Percentiles rank a stretch among this genome's conserved stretches.
Evolutionary conservation across 2,113 vertebrate genomes (phyloP).

Genomic region (Ammodytes dubius): DNA sequence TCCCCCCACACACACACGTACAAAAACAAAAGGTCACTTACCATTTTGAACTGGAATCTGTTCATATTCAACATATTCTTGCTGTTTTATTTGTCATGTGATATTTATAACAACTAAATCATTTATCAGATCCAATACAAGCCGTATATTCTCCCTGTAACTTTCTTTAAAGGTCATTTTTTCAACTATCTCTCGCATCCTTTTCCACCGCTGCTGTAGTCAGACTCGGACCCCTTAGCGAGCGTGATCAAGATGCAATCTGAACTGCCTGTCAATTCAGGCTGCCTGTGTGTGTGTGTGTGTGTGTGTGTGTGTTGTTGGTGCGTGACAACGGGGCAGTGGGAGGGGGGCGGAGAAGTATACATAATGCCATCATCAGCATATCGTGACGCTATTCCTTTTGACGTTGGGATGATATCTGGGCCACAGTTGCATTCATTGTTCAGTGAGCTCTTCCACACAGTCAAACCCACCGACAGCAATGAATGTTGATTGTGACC

Average conservation of each 20-base stretch:
- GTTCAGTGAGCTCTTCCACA: slow-evolving; percentile 99
- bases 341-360: slow-evolving; percentile 20
- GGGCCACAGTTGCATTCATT: slow-evolving; percentile 99
- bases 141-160: neutral
- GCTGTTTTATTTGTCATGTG: neutral
- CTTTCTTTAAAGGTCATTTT: slow-evolving; percentile 55
- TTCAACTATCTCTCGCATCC: slow-evolving; percentile 28
- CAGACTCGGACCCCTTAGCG: slow-evolving; percentile 4
- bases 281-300: slow-evolving; percentile 22
- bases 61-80: slow-evolving; percentile 5
- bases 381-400: slow-evolving; percentile 68
- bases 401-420: slow-evolving; percentile 81
- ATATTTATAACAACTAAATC: slow-evolving; percentile 20
- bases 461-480: slow-evolving; percentile 99
- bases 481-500: slow-evolving; percentile 99
- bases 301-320: slow-evolving; percentile 23
- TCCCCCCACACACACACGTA: no score
- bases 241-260: slow-evolving; percentile 65
- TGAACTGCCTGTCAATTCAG: slow-evolving; percentile 62
- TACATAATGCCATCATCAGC: slow-evolving; percentile 76
- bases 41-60: neutral
- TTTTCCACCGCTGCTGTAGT: slow-evolving; percentile 16
- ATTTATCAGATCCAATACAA: slow-evolving; percentile 19
- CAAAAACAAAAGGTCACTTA: slow-evolving; percentile 7
- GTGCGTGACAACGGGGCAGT: neutral